These are phyloP conservation scores for Circus cinereus DNA, from an alignment of 2,797 vertebrate species.

Conservation along the genomic window DNA sequence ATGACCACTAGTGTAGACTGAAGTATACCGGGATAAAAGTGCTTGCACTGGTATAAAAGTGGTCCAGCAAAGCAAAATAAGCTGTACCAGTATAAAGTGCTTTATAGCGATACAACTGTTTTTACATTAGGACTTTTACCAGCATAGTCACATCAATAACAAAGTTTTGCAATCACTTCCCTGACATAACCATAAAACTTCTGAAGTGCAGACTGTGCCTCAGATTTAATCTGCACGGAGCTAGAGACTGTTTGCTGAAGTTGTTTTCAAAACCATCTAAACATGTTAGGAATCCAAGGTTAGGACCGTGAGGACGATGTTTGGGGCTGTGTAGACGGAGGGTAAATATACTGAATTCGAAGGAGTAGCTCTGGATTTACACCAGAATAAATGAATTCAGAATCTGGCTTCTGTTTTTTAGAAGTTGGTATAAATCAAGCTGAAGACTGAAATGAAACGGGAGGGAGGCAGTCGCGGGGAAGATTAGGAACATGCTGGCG, in stretches of 20 bases:
- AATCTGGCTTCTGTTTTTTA: not conserved
- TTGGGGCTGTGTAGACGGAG: not conserved
- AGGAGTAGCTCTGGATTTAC: not conserved
- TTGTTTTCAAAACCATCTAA: not conserved
- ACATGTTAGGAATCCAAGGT: not conserved
- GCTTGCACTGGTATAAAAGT: not conserved
- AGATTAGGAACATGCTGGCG: not conserved
- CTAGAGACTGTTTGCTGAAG: not conserved
- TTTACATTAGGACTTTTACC: not conserved
- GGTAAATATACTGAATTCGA: not conserved
- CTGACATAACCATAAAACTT: not conserved
- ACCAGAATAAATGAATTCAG: not conserved
- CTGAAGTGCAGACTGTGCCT: not conserved
- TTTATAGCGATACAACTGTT: slow-evolving; percentile 26
- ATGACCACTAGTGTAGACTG: not conserved
- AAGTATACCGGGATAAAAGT: not conserved
- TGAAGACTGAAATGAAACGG: not conserved
- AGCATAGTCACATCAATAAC: not conserved
- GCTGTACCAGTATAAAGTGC: slow-evolving; percentile 29
- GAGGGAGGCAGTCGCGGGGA: not conserved
- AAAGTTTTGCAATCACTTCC: not conserved
- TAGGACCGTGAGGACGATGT: not conserved
- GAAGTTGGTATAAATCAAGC: not conserved
- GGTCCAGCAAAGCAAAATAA: slow-evolving; percentile 13
- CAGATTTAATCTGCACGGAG: not conserved